Percentiles rank a stretch among this genome's conserved stretches.
phyloP scores from a whole-genome alignment of 2,113 vertebrate genomes.

The Andinoacara biseriatus region DNA sequence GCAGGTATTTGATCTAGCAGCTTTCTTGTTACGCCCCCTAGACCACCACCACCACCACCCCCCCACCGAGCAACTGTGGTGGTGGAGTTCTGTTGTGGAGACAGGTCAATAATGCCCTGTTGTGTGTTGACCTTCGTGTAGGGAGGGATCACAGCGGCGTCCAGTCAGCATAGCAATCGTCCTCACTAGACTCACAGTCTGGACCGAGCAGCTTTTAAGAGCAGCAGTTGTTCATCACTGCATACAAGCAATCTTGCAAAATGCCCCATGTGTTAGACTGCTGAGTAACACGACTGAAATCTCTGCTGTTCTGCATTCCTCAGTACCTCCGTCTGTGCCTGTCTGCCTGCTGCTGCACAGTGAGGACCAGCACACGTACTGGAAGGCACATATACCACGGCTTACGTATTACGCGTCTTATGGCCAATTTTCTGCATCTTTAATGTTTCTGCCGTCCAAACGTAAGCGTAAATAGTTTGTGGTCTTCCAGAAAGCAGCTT shows the following conservation, averaged over 20 bases:
- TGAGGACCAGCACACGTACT: neutral
- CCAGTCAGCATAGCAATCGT: constrained; percentile 44
- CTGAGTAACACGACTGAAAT: constrained; percentile 48
- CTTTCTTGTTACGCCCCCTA: constrained; percentile 7
- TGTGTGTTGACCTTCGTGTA: constrained; percentile 56
- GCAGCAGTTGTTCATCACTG: constrained; percentile 71
- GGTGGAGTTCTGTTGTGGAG: constrained; percentile 65
- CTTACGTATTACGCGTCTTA: neutral
- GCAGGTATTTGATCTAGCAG: constrained; percentile 16
- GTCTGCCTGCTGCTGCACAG: constrained; percentile 19
- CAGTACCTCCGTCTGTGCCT: neutral
- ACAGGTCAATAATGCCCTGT: constrained; percentile 68
- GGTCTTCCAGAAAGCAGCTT: neutral
- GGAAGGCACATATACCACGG: neutral
- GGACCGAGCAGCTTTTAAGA: constrained; percentile 54
- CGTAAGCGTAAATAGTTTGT: neutral
- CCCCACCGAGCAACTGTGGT: constrained; percentile 64
- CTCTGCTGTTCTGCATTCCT: constrained; percentile 55
- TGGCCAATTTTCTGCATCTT: neutral
- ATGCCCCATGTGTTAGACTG: constrained; percentile 61
- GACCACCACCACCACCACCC: constrained; percentile 12
- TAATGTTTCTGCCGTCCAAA: no score
- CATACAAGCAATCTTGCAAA: constrained; percentile 32
- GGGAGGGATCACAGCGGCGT: constrained; percentile 58
- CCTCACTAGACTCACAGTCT: constrained; percentile 40